Evolutionary conservation across 2,888 invertebrate genomes (phyloP).

Genomic region (Agriopis leucophaearia): DNA sequence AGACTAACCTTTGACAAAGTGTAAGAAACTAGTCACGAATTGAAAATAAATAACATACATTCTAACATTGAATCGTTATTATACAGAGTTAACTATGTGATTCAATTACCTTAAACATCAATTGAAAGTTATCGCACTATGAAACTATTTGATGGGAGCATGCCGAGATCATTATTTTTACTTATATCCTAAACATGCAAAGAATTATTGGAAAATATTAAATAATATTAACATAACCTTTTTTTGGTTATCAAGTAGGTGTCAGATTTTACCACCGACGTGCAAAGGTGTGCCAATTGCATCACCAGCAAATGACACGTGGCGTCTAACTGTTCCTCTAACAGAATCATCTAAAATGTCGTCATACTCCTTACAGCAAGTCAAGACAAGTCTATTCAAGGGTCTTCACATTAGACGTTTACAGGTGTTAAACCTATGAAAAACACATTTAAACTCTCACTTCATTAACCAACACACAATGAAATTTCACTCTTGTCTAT

Average conservation of each 20-base stretch:
- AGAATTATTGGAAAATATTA: constrained; percentile 9
- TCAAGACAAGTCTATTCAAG: constrained; percentile 37
- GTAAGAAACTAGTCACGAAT: constrained; percentile 48
- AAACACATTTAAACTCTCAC: constrained; percentile 14
- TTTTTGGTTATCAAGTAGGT: constrained; percentile 5
- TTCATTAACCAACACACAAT: not conserved
- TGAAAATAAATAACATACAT: constrained; percentile 53
- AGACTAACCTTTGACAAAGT: constrained; percentile 48
- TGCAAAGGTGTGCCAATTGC: constrained; percentile 21
- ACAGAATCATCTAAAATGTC: constrained; percentile 26
- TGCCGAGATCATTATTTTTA: not conserved
- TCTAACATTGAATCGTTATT: constrained; percentile 51
- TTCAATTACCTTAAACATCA: not conserved
- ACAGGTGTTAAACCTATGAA: constrained; percentile 42
- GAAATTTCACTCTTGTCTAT: constrained; percentile 30
- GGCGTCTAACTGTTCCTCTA: constrained; percentile 11
- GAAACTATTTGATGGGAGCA: not conserved
- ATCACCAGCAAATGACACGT: constrained; percentile 18
- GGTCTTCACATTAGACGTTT: constrained; percentile 36
- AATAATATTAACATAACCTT: constrained; percentile 3
- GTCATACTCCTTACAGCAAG: constrained; percentile 30
- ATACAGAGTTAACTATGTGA: constrained; percentile 22
- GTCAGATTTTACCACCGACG: constrained; percentile 9
- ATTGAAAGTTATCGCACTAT: constrained; percentile 6
- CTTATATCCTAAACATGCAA: not conserved